Evolutionary conservation across 2,797 vertebrate genomes (phyloP), one percentile per base, ranked within the genome.

Genomic region (Hemibagrus guttatus): DNA sequence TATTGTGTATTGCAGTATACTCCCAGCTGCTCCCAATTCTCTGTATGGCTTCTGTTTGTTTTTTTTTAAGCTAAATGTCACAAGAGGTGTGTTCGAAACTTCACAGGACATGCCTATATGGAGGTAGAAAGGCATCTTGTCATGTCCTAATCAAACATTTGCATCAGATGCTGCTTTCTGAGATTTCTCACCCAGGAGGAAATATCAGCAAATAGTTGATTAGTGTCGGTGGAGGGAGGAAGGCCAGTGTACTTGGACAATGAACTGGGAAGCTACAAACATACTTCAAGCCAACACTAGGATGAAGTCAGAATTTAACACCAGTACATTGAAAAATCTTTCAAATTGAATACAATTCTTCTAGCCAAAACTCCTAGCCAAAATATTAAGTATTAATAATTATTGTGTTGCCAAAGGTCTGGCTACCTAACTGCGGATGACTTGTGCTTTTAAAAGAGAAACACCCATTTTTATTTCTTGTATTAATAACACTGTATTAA

Each of bases 41-140:
- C 7, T 46, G 56, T 42, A 52, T 68, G 49, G 28, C 26, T 68
- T 78, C 3, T 58, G 16, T 75, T 75, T 86, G 52, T 35, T 81
- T 81, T 14, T 80, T 59, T 78, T 61, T 35, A 81, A n/a, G 21
- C 19, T 63, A 54, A 82, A 82, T 52, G 63, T 52, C n/a, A 54
- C 11, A 52, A 13, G 54, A 58, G 80, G 39, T 66, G 80, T 81
- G 61, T 81, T n/a, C 2, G 1, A 54, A 21, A 82, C 46, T 6
- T 66, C n/a, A 28, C 4, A 26, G 23, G 23, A 39, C 21, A 14
- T n/a, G 76, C 54, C 19, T 59, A 61, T 26, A 59, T 6, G 39
- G 26, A 54, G 49, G 74, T 2, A 28, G 72, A 26, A 31, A 8
- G 42, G 23, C 69, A 26, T 39, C 23, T 72, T 12, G 7, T 72